phyloP scores from a whole-genome alignment of 1,140 invertebrate species.

The Tribolium castaneum region DNA sequence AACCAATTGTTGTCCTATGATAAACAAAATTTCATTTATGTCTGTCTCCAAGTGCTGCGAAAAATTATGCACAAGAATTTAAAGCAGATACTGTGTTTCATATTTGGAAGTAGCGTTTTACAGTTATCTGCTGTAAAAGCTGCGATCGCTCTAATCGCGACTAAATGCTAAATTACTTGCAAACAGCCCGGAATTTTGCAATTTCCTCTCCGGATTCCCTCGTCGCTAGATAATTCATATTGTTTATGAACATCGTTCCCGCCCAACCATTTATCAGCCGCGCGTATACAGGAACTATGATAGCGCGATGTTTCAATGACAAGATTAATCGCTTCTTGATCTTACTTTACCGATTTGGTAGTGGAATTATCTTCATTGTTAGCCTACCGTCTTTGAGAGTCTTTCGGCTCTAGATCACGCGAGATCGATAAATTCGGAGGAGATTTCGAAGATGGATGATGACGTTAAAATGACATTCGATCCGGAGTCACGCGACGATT shows the following conservation, averaged over 20 bases:
- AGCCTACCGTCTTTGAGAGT: background rate
- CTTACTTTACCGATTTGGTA: conserved; percentile 37
- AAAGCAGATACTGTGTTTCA: too few species aligned
- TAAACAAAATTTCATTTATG: too few species aligned
- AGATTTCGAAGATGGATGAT: background rate
- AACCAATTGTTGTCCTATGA: too few species aligned
- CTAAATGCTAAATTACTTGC: too few species aligned
- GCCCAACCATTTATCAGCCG: conserved; percentile 32
- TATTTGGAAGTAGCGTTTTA: too few species aligned
- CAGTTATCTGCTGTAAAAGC: too few species aligned
- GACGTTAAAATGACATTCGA: background rate
- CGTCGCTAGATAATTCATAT: conserved; percentile 42
- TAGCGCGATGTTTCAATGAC: conserved; percentile 30
- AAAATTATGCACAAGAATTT: too few species aligned
- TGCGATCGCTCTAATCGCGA: too few species aligned
- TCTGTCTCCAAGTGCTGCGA: too few species aligned
- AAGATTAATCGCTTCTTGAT: conserved; percentile 42
- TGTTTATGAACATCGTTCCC: conserved; percentile 30
- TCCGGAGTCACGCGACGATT: background rate
- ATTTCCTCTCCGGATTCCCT: conserved; percentile 5
- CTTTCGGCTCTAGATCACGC: background rate
- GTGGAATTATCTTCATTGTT: conserved; percentile 31
- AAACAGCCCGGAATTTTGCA: background rate
- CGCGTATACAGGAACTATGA: conserved; percentile 19
- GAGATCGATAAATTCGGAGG: background rate